A percentile compares a stretch with the other conserved stretches of the same genome.
These are phyloP conservation scores for Lomographa bimaculata DNA, from an alignment of 2,888 invertebrate genomes.

Conservation along the genomic window DNA sequence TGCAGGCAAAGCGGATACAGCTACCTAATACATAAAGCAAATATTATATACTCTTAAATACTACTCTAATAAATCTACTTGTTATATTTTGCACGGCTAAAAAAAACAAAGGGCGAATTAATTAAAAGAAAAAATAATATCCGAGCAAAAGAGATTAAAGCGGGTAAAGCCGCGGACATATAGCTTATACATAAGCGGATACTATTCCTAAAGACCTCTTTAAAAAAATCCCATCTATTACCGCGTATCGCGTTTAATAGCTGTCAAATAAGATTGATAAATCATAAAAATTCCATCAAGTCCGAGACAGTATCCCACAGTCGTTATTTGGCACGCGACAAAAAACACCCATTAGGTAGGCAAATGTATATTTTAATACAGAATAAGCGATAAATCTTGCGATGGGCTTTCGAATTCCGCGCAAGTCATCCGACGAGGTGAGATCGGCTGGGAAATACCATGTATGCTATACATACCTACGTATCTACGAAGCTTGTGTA, in stretches of 20 bases:
- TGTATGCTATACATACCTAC: constrained; percentile 58
- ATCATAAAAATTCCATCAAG: constrained; percentile 65
- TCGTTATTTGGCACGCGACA: constrained; percentile 73
- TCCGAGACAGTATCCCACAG: constrained; percentile 53
- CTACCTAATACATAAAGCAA: too few relatives aligned
- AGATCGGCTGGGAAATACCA: constrained; percentile 82
- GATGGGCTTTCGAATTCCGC: constrained; percentile 83
- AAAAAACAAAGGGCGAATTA: too few relatives aligned
- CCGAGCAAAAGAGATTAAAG: too few relatives aligned
- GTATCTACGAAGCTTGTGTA: constrained; percentile 55
- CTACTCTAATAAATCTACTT: too few relatives aligned
- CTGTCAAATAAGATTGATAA: constrained; percentile 60
- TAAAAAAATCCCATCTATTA: constrained; percentile 17
- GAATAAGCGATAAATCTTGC: constrained; percentile 82
- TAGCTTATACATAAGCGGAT: too few relatives aligned
- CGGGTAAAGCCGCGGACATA: too few relatives aligned
- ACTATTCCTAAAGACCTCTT: too few relatives aligned
- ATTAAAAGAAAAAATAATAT: too few relatives aligned
- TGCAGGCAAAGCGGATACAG: too few relatives aligned
- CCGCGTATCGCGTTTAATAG: constrained; percentile 31
- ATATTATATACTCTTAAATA: too few relatives aligned
- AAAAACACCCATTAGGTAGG: constrained; percentile 78
- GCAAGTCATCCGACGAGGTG: constrained; percentile 79
- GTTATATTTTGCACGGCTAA: too few relatives aligned
- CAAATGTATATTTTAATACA: constrained; percentile 81